These are phyloP conservation scores for Olivierus martensii DNA, from an alignment of 1,140 invertebrate genomes.

Conservation along the genomic window DNA sequence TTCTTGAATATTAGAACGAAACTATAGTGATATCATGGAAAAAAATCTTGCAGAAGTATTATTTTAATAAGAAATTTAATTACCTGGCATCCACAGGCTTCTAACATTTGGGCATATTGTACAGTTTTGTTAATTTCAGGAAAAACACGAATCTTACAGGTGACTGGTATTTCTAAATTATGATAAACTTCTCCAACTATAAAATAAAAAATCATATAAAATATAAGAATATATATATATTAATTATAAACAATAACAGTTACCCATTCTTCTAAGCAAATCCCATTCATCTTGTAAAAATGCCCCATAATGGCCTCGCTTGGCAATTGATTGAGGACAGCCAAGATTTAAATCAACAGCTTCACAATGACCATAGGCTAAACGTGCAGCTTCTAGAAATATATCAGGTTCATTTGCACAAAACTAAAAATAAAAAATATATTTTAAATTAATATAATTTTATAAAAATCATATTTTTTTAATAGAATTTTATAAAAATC, in stretches of 20 bases:
- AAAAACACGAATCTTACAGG: slow-evolving; percentile 92
- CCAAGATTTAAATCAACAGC: slow-evolving; percentile 94
- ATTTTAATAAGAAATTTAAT: not conserved
- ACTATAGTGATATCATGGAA: no score
- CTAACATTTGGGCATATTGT: slow-evolving; percentile 85
- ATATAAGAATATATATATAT: no score
- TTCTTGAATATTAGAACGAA: no score
- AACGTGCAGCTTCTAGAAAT: slow-evolving; percentile 68
- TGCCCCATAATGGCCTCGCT: slow-evolving; percentile 46
- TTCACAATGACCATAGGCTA: slow-evolving; percentile 78
- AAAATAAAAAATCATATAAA: slow-evolving; percentile 3
- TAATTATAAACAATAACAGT: slow-evolving; percentile 8
- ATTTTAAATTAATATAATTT: no score
- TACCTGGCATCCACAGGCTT: slow-evolving; percentile 72
- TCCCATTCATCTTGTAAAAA: slow-evolving; percentile 95
- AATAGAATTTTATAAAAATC: no score
- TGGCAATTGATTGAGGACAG: slow-evolving; percentile 41
- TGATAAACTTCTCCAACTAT: slow-evolving; percentile 38
- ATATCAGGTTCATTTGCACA: slow-evolving; percentile 89
- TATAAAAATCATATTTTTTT: no score
- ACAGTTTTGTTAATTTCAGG: slow-evolving; percentile 74
- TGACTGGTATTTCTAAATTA: slow-evolving; percentile 65
- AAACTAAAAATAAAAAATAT: slow-evolving; percentile 49
- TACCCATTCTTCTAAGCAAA: slow-evolving; percentile 65
- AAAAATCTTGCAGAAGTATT: no score